Evolutionary conservation across 2,888 invertebrate genomes (phyloP), one percentile per base, ranked within the genome.

Genomic region (Drosophila yooni): DNA sequence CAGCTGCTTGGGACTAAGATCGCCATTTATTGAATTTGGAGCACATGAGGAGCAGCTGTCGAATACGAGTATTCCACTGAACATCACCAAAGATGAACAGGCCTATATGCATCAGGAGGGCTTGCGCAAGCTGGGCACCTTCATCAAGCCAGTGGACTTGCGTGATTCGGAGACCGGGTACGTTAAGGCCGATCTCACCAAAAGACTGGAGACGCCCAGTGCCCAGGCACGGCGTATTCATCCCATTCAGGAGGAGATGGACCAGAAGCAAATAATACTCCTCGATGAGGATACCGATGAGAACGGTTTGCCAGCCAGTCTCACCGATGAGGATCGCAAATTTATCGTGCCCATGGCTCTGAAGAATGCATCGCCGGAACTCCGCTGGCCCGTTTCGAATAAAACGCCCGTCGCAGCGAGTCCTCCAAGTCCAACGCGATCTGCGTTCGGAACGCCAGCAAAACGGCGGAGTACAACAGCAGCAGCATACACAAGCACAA

Each of bases 281-380:
- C 88, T 93, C 8, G 93, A 93, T 53, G 93, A 93, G 54, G 93
- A 93, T 63, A 92, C 92, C 27, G 92, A 93, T 70, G 92, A 92
- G 56, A 92, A 92, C 61, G 93, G 93, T 48, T 70, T 92, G 29
- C 92, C 92, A 1, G 92, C 93, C 46, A 92, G 92, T 74, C 74
- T 92, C 33, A 92, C 92, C 13, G 92, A 92, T 25, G 92, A 92
- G 74, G 93, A 93, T 77, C 91, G 92, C 21, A 93, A 93, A 74
- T 93, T 93, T 60, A 93, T 93, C 65, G 92, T 93, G 52, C 93
- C 93, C 2, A 92, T 93, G 92, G 93, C 93, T 8, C 70, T 93
- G 34, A 93, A 93, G 65, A 93, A 93, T 74, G 89, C 92, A 11
- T 90, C 92, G 15, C 91, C 91, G 0, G 92, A 92, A 73, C 88